Base-by-base conservation (phyloP, 2,113 vertebrate species). In the Triplophysa siluroides region DNA sequence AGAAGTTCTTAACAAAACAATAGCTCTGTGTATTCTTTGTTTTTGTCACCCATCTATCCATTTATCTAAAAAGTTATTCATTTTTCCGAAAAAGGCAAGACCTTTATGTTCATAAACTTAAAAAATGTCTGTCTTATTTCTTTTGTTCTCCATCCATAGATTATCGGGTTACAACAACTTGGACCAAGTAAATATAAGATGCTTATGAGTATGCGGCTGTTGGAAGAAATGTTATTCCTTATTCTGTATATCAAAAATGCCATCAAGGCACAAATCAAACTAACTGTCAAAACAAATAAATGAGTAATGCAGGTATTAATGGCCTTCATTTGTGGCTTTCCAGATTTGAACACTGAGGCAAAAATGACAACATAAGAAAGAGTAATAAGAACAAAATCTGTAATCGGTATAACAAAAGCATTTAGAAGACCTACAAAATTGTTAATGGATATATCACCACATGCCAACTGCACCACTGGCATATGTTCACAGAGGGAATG, bases 401-500 rank as follows among this genome's bases (percentile, higher is more conserved):
- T 3, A 29, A 65, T 63, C 66, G 50, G 50, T 52, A 52, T 52
- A 18, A 52, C 50, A 1, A 66, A 43, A 50, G 83, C 76, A 45
- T 84, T 84, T 11, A 78, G 41, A 2, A 70, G 61, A 9, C 68
- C 56, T 41, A 68, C 23, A 21, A 85, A 81, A 38, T 83, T 78
- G 76, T 72, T 61, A 77, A 14, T 10, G 82, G 82, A 23, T 80
- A 82, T 8, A 76, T 1, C 52, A 62, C 3, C 63, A 82, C 83
- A 86, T 83, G 26, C 66, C 78, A 21, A 81, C 71, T 85, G 88
- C 84, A 89, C 86, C 33, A 90, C 82, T 41, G 86, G 90, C 88
- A 87, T 88, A 78, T 90, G 89, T 52, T 92, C 90, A 79, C 88
- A 88, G 29, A 86, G 89, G 64, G 86, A 89, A 50, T 90, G 87